Evolutionary conservation across 2,797 vertebrate species (phyloP), one percentile per base, ranked within the genome.

Genomic region (Simalia tracyae): DNA sequence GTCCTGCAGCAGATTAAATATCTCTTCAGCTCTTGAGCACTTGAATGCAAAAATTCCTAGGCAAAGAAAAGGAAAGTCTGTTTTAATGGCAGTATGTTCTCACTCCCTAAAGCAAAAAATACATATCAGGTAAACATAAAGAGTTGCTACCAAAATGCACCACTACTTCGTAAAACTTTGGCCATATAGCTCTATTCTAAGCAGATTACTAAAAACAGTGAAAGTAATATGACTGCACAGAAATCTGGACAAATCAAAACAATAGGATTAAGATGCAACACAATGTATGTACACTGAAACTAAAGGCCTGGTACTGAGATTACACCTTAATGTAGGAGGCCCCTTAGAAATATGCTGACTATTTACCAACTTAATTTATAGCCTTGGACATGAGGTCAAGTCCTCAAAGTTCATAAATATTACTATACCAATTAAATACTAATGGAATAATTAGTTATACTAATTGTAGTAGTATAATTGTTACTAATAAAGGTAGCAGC

Each of bases 21-120:
- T 99, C 94, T 99, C 99, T 96, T 99, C 99, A 2, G 99, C 99
- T 94, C 99, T 98, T 84, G 98, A 98, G 95, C 99, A 99, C 96
- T 99, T 99, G 97, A 99, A 99, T 64, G 99, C 99, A 98, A 99
- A 99, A 96, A 99, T 99, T 93, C 99, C 99, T 99, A 95, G 28
- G 42, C 7, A 64, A 92, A 64, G 66, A 11, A 22, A 76, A 89
- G 15, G 5, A 2, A 0, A 0, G 88, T 61, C 4, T 63, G 66
- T 10, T 94, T 66, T 84, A 59, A 31, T 56, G 17, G 5, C 28
- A 87, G 2, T 0, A 0, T 0, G 15, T 2, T 17, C 22, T 63
- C 0, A 0, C 0, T 36, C 36, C 85, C 0, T n/a, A 19, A 91
- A 76, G 0, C 0, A 92, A 63, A 11, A 88, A 88, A 24, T 54